Base-by-base conservation (phyloP, 2,888 invertebrate genomes). In the Caenorhabditis imperialis region DNA sequence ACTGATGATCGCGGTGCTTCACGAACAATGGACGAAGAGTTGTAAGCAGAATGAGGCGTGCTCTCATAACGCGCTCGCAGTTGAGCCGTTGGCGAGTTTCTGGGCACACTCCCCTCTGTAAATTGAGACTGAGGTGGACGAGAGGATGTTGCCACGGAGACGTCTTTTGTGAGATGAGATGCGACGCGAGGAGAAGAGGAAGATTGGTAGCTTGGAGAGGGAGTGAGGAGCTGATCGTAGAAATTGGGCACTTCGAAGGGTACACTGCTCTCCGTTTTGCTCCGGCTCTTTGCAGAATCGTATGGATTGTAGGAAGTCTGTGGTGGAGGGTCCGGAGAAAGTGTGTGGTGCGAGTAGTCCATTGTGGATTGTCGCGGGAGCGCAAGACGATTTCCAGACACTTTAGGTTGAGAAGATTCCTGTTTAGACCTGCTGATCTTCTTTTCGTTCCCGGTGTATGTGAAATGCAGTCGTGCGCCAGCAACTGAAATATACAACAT, bases 61-160 rank as follows among this genome's bases (percentile, higher is more conserved):
- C n/a, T 61, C 7, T 20, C 42, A 51, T 61, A 61, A 25, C 14
- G 40, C 23, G 12, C 47, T 6, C n/a, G 27, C 25, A 25, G 10
- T 2, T 2, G 14, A 3, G 45, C 4, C 27, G 27, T 27, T 8
- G n/a, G 2, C 14, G n/a, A 10, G 6, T 6, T 6, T 10, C 1
- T 22, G 25, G 47, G 23, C 40, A 44, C 23, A 6, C 10, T 16
- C 23, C 8, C 20, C 20, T 0, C 35, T 12, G 45, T 35, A 16
- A 30, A 30, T n/a, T 18, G 23, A 16, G 37, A 57, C n/a, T 33
- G 27, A 20, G 38, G 18, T 25, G 16, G 27, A 27, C 47, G n/a
- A 20, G 47, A 18, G 10, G 57, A 57, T 45, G 67, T 67, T 58
- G 67, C 27, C 44, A 57, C 20, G 57, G 67, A 6, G 57, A 51